Percentiles rank a stretch among this genome's conserved stretches.
phyloP scores from a whole-genome alignment of 2,113 vertebrate species.

The Tragelaphus strepsiceros region DNA sequence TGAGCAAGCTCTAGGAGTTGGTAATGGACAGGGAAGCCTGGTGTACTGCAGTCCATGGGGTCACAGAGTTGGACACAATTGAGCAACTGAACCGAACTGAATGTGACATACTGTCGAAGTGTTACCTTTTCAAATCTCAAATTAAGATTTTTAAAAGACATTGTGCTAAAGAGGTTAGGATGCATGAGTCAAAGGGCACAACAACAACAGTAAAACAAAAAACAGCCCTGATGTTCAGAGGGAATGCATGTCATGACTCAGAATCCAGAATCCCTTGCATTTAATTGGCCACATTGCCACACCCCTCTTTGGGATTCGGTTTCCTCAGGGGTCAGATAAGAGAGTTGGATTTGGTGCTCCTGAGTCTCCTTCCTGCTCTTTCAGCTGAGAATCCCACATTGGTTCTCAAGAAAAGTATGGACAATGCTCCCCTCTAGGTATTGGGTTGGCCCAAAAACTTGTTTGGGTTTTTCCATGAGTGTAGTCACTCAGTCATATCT shows the following conservation, averaged over 20 bases:
- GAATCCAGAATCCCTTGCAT: not conserved
- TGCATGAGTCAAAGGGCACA: not conserved
- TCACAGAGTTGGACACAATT: not conserved
- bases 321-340: not conserved
- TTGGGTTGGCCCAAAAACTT: not conserved
- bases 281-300: not conserved
- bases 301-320: not conserved
- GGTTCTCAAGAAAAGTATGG: not conserved
- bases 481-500: not conserved
- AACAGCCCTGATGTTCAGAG: not conserved
- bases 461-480: not conserved
- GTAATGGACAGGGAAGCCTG: not conserved
- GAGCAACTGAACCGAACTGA: not conserved
- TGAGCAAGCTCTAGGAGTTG: not conserved
- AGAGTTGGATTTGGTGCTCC: not conserved
- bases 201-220: not conserved
- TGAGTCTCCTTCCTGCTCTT: not conserved
- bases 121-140: not conserved
- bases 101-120: not conserved
- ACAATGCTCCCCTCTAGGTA: not conserved
- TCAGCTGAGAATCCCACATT: fast-evolving
- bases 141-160: not conserved
- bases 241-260: not conserved
- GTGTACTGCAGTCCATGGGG: not conserved
- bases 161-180: not conserved